A percentile compares a stretch with the other conserved stretches of the same genome.
These are phyloP conservation scores for Leuciscus waleckii DNA, from an alignment of 2,797 vertebrate species.

Conservation along the genomic window DNA sequence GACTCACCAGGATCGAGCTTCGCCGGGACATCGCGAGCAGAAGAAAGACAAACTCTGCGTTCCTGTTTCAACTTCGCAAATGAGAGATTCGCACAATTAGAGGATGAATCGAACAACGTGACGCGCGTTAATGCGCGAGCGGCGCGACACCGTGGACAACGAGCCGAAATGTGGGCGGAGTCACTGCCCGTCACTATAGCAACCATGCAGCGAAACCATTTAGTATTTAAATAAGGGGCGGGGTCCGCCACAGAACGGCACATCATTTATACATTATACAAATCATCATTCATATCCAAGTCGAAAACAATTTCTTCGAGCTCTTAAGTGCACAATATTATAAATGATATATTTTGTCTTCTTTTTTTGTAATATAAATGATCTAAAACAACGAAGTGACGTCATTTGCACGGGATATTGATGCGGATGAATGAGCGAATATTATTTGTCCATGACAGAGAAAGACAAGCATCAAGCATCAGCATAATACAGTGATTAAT, in stretches of 20 bases:
- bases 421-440: neutral
- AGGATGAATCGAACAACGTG: conserved; percentile 70
- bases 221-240: conserved; percentile 52
- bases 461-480: neutral
- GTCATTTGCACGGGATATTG: neutral
- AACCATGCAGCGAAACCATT: conserved; percentile 54
- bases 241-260: neutral
- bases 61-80: neutral
- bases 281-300: neutral
- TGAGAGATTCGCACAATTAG: neutral
- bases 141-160: neutral
- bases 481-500: neutral
- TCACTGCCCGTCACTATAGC: conserved; percentile 52
- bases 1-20: conserved; percentile 70
- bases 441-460: neutral
- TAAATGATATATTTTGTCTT: no score
- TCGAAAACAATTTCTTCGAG: neutral
- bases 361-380: no score
- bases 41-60: neutral
- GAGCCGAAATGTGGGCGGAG: conserved; percentile 51
- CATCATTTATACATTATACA: neutral
- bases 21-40: conserved; percentile 73
- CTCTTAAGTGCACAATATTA: neutral
- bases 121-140: conserved; percentile 53
- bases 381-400: neutral